These are phyloP conservation scores for Sebastes itinus DNA, from an alignment of 2,797 vertebrate genomes.

Conservation along the genomic window DNA sequence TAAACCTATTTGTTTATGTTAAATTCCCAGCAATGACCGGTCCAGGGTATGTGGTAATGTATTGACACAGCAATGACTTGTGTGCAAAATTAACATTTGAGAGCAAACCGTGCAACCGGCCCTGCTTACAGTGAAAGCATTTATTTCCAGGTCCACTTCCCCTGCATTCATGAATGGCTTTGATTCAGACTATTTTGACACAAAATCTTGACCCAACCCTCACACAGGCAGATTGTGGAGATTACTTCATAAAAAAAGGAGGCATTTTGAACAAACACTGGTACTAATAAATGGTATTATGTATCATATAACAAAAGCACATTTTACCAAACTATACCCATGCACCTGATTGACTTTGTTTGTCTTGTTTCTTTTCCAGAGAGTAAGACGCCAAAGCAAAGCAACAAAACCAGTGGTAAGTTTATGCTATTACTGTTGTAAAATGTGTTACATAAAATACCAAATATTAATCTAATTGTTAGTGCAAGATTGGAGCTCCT, in stretches of 20 bases:
- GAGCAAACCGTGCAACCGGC: slow-evolving; percentile 43
- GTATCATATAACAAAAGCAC: neutral
- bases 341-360: neutral
- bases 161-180: slow-evolving; percentile 79
- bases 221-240: slow-evolving; percentile 48
- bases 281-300: neutral
- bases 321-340: neutral
- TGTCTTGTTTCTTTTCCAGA: slow-evolving; percentile 74
- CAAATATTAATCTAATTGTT: neutral
- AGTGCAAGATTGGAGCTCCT: neutral
- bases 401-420: slow-evolving; percentile 81
- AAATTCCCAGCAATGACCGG: slow-evolving; percentile 42
- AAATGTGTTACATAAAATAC: neutral
- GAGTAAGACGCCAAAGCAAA: slow-evolving; percentile 79
- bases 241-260: slow-evolving; percentile 39
- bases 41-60: slow-evolving; percentile 75
- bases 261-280: slow-evolving; percentile 1
- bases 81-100: slow-evolving; percentile 70
- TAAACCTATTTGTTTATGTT: slow-evolving; percentile 53
- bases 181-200: slow-evolving; percentile 80
- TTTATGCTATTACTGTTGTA: neutral
- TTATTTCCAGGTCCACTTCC: slow-evolving; percentile 78
- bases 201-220: slow-evolving; percentile 55
- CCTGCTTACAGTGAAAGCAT: slow-evolving; percentile 75
- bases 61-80: slow-evolving; percentile 78